Base-by-base conservation (phyloP, 2,797 vertebrate genomes). In the Toxotes lorentzi region DNA sequence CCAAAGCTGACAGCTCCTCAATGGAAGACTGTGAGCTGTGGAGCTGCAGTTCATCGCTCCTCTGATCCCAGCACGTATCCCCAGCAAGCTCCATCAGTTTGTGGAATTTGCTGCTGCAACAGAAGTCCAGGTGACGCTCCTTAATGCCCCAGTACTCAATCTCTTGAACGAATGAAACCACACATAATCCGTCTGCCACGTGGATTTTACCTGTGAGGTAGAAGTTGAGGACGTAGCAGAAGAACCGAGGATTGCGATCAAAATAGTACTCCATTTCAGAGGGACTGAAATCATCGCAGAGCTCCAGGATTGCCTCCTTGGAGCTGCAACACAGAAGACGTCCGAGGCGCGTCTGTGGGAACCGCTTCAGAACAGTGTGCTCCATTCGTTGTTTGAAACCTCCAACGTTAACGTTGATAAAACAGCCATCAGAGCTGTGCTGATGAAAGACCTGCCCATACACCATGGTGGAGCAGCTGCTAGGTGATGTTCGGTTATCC, bases 141-240 rank as follows among this genome's bases (percentile, higher is more conserved):
- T 97, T 97, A 88, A 99, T 97, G 45, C 98, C 97, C 98, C 97
- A 99, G 73, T 99, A 99, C 81, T 99, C 97, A 4, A 99, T 97
- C 93, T 99, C 98, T 89, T 99, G 98, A 89, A 92, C 94, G 85
- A 99, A 99, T 0, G 97, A 99, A 84, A 97, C 95, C 9, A 98
- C 94, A 0, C 98, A 99, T 63, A 98, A 81, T 43, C 98, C 97
- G 61, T 98, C 97, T 91, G 97, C 97, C 81, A 99, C 92, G 0
- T 99, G 98, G 74, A 99, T 95, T 93, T 96, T 97, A 14, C 97
- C 98, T 0, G 97, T 99, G 83, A 97, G 96, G 78, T 99, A 99
- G 81, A 99, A 99, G 89, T 99, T 99, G 86, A 99, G 89, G 12
- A 99, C 93, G 0, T 97, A 97, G 73, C 82, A 92, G 92, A 99